Percentiles rank a stretch among this genome's conserved stretches.
These are phyloP conservation scores for Drosophila pandora DNA, from an alignment of 1,140 invertebrate species.

Conservation along the genomic window DNA sequence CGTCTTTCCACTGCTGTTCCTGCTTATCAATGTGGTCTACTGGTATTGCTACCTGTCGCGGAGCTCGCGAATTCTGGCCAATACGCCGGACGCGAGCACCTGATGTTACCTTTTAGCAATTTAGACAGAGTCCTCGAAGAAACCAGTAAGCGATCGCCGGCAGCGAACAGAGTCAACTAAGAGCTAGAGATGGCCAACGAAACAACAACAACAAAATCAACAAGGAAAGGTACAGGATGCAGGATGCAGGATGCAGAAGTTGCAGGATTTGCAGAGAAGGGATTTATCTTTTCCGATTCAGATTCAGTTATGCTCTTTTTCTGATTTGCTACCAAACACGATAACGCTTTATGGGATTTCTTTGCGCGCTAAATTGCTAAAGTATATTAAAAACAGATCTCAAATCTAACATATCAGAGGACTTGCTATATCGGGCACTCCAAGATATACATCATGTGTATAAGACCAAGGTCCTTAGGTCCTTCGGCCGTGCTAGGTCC, in stretches of 20 bases:
- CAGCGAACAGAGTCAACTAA: conserved; percentile 33
- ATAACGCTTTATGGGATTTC: conserved; percentile 71
- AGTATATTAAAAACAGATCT: conserved; percentile 41
- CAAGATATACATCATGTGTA: conserved; percentile 14
- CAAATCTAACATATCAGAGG: conserved; percentile 58
- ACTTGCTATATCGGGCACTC: conserved; percentile 36
- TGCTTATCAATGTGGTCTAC: conserved; percentile 91
- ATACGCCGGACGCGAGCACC: conserved; percentile 69
- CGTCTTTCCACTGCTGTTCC: conserved; percentile 90
- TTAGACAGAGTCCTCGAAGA: conserved; percentile 82
- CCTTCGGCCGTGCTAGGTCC: too few relatives aligned
- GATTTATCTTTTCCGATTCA: conserved; percentile 30
- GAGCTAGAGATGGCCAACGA: conserved; percentile 17
- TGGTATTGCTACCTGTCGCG: conserved; percentile 90
- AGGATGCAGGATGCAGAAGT: too few relatives aligned
- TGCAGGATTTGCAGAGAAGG: conserved; percentile 9
- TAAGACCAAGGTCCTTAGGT: too few relatives aligned
- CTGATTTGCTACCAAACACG: conserved; percentile 71
- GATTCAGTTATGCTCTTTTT: conserved; percentile 72
- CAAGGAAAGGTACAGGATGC: neutral
- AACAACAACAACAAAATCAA: neutral
- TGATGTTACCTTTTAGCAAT: conserved; percentile 84
- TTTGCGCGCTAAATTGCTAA: conserved; percentile 83
- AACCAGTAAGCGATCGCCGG: conserved; percentile 66
- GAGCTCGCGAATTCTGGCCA: conserved; percentile 85